Evolutionary conservation across 2,113 vertebrate species (phyloP).

Genomic region (Anas platyrhynchos): DNA sequence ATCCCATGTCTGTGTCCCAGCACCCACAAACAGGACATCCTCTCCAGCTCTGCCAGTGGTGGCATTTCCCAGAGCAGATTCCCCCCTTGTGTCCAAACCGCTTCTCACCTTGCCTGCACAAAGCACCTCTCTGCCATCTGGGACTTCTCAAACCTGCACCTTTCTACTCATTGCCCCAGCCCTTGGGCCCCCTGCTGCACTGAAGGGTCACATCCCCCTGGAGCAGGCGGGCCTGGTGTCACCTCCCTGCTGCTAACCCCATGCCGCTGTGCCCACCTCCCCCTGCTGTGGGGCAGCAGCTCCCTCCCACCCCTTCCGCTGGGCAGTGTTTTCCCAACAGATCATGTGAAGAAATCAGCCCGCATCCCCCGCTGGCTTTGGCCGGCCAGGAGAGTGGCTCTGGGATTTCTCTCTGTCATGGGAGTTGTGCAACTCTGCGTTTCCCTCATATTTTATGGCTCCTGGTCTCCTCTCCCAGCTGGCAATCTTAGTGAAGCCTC

Average conservation of each 20-base stretch:
- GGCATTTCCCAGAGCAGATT: neutral
- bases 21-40: neutral
- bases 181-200: rapidly evolving
- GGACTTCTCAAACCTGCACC: neutral
- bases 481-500: rapidly evolving
- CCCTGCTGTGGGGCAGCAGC: neutral
- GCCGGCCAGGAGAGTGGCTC: rapidly evolving
- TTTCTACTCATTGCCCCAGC: neutral
- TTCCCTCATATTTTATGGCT: neutral
- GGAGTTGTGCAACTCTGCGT: neutral
- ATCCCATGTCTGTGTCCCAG: rapidly evolving
- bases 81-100: rapidly evolving
- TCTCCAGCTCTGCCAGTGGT: neutral
- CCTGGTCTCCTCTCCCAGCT: neutral
- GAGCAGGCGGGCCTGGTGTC: neutral
- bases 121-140: neutral
- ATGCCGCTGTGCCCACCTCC: rapidly evolving
- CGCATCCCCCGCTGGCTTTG: neutral
- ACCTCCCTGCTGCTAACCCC: neutral
- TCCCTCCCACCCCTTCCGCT: neutral
- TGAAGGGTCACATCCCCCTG: neutral
- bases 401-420: neutral
- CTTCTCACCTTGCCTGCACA: neutral
- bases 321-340: neutral
- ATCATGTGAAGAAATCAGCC: neutral